Base-by-base conservation (phyloP, 2,888 invertebrate species). In the Acronicta leporina region DNA sequence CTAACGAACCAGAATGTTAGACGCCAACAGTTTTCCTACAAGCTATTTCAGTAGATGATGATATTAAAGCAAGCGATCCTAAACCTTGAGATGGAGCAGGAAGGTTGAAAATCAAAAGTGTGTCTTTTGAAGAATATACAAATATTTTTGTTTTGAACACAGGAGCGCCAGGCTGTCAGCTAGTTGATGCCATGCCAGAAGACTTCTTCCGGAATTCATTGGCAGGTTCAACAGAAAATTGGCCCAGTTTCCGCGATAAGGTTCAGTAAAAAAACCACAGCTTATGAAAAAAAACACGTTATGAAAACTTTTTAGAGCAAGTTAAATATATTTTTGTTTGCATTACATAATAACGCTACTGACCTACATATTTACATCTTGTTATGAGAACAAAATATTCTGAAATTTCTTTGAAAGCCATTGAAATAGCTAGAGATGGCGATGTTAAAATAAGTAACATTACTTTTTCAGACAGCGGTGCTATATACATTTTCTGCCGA, bases 121-220 rank as follows among this genome's bases (percentile, higher is more conserved):
- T 20, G 52, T 30, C 45, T 52, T 53, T 55, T 14, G 10, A 8
- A 10, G 44, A 48, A 66, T 68, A 48, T 64, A 47, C 49, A 67
- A 72, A 75, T 63, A 63, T 66, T 70, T 74, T 66, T 66, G 68
- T 71, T 69, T 68, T 56, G 60, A 56, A 65, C 55, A 52, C 38
- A 55, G 14, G 63, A 75, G 78, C 81, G 82, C 77, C 79, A 42
- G 63, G 61, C 70, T 85, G 87, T 86, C 87, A 83, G 69, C 73
- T 54, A 63, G 68, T 83, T 87, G 89, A 85, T 60, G 65, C 15
- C 46, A 60, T 80, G 89, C 89, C 89, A 90, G 77, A 69, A 78
- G 55, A 54, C 61, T 30, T 68, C 80, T 87, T 87, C 87, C 87
- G 85, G 82, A 78, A 76, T 77, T 73, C 67, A 74, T 82, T 81